phyloP scores from a whole-genome alignment of 2,113 vertebrate genomes.

The Leptocoma aspasia region DNA sequence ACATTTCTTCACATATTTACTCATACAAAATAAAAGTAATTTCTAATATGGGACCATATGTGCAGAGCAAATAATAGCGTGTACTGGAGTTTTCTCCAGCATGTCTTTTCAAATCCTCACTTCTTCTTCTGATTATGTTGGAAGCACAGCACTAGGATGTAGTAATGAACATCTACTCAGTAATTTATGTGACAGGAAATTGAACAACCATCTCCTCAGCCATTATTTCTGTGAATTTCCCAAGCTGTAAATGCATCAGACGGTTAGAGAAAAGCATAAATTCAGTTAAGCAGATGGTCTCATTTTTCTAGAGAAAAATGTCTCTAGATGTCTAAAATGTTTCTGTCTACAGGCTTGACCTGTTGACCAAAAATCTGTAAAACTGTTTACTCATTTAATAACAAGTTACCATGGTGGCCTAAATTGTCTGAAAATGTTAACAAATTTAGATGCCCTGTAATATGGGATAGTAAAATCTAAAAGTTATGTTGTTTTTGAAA shows the following conservation, averaged over 20 bases:
- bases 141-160: constrained; percentile 3
- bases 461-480: background rate
- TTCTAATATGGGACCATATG: background rate
- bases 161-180: constrained; percentile 25
- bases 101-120: background rate
- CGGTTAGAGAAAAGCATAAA: constrained; percentile 16
- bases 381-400: background rate
- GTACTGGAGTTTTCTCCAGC: background rate
- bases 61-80: background rate
- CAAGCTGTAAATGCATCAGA: constrained; percentile 50
- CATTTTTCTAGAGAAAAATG: background rate
- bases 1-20: background rate
- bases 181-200: constrained; percentile 67
- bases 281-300: background rate
- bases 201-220: constrained; percentile 28
- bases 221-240: constrained; percentile 46
- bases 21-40: background rate
- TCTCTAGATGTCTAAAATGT: background rate
- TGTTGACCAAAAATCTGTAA: background rate
- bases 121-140: constrained; percentile 60
- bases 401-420: background rate
- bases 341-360: background rate
- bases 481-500: background rate
- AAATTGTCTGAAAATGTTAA: background rate
- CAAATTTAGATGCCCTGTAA: background rate